These are phyloP conservation scores for Hyposoter dolosus DNA, from an alignment of 2,888 invertebrate species.

Conservation along the genomic window DNA sequence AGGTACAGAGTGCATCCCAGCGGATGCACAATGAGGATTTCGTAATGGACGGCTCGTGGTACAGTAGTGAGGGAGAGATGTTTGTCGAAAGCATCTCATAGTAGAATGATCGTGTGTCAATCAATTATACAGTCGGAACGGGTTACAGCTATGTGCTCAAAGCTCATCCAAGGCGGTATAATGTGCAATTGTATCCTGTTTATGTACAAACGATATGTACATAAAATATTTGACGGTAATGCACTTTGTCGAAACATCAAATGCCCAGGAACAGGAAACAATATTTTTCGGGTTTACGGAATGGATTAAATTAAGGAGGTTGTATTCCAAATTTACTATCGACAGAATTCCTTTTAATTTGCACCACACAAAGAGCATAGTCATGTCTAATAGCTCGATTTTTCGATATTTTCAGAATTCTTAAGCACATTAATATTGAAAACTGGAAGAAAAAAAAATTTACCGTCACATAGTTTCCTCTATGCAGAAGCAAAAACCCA, in stretches of 20 bases:
- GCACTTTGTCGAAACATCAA: slow-evolving; percentile 4
- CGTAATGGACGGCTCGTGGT: slow-evolving; percentile 55
- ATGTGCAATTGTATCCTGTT: slow-evolving; percentile 52
- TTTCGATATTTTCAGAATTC: no score
- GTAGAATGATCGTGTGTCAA: slow-evolving; percentile 69
- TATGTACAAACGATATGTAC: slow-evolving; percentile 18
- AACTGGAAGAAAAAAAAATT: no score
- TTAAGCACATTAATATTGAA: no score
- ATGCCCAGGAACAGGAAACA: not conserved
- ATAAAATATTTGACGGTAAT: slow-evolving; percentile 44
- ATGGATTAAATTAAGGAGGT: not conserved
- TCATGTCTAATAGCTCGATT: no score
- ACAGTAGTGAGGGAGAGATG: slow-evolving; percentile 63
- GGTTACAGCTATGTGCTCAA: slow-evolving; percentile 56
- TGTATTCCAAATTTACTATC: no score
- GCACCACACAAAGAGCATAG: no score
- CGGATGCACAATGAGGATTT: slow-evolving; percentile 59
- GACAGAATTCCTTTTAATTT: no score
- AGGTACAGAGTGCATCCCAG: slow-evolving; percentile 52
- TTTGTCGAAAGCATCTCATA: slow-evolving; percentile 63
- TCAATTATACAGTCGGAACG: slow-evolving; percentile 71
- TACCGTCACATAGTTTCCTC: no score
- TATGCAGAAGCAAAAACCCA: no score
- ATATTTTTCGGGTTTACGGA: not conserved
- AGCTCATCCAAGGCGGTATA: slow-evolving; percentile 50